Evolutionary conservation across 1,140 invertebrate species (phyloP), one percentile per base, ranked within the genome.

Genomic region (Acromyrmex charruanus): DNA sequence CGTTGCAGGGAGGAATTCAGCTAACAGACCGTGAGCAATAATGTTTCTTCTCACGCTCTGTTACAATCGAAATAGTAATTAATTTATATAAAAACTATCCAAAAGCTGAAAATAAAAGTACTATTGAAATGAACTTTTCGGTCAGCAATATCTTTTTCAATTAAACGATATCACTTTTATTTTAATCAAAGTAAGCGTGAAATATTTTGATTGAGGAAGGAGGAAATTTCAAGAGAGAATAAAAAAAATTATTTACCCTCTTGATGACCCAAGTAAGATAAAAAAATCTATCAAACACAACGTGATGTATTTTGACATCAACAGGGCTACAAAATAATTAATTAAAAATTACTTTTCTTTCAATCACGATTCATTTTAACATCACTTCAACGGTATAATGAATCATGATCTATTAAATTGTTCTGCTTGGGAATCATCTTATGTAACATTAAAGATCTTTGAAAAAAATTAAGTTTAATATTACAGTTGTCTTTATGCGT

Each of bases 1-100:
- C 39, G 10, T 59, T 49, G 55, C 80, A 25, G 51, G 25, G 12
- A 49, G 58, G 39, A 49, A 61, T 39, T 49, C 69, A 84, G 58
- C 18, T 21, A 25, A 61, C n/a, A 16, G 25, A 69, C 21, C 77
- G 2, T 28, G 31, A 25, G 21, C 12, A 49, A 18, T 16, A 21
- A 66, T 14, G n/a, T 21, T 59, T 35, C 16, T 35, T 14, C 25
- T 58, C n/a, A 21, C 55, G 58, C n/a, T 18, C 55, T 58, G 1
- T 28, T 71, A 72, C 16, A 68, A 69, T 69, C 18, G 28, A 44
- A 49, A 44, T 3, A 5, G 16, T 69, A 28, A 69, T 69, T 28
- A 69, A 69, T 51, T 51, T 69, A 5, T 6, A 16, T 31, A 14
- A 68, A 21, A 9, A 21, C 28, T 5, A 1, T 69, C 0, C 16